Evolutionary conservation across 2,888 invertebrate species (phyloP).

Genomic region (Eilema caniola): DNA sequence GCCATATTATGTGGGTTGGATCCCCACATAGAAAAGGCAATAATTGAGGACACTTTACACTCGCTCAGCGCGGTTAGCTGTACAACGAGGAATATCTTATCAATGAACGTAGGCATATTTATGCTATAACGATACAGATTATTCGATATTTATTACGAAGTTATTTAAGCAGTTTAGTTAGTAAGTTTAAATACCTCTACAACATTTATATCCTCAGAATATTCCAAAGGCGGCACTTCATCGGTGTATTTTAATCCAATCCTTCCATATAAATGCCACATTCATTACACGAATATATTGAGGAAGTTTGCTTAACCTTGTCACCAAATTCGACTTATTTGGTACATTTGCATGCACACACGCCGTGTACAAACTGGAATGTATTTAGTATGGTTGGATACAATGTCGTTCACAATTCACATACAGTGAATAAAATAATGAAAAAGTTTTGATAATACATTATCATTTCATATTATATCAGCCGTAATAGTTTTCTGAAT

Average conservation of each 20-base stretch:
- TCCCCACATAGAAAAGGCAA: no score
- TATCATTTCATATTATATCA: not conserved
- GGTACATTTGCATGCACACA: conserved; percentile 4
- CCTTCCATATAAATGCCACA: not conserved
- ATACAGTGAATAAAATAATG: not conserved
- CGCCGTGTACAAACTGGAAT: not conserved
- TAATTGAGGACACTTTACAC: no score
- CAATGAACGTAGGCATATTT: no score
- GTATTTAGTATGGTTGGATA: not conserved
- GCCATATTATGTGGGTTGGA: no score
- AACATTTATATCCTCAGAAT: no score
- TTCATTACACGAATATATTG: not conserved
- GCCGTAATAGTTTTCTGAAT: not conserved
- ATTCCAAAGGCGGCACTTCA: not conserved
- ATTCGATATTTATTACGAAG: no score
- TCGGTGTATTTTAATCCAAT: not conserved
- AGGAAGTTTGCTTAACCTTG: conserved; percentile 5
- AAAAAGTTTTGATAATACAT: not conserved
- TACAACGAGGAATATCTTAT: no score
- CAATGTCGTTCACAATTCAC: conserved; percentile 1
- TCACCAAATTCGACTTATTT: not conserved
- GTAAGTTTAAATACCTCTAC: no score
- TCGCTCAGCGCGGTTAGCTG: no score
- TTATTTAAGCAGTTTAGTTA: no score
- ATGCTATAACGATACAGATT: no score